phyloP scores from a whole-genome alignment of 1,140 invertebrate genomes.

The Oppia nitens region DNA sequence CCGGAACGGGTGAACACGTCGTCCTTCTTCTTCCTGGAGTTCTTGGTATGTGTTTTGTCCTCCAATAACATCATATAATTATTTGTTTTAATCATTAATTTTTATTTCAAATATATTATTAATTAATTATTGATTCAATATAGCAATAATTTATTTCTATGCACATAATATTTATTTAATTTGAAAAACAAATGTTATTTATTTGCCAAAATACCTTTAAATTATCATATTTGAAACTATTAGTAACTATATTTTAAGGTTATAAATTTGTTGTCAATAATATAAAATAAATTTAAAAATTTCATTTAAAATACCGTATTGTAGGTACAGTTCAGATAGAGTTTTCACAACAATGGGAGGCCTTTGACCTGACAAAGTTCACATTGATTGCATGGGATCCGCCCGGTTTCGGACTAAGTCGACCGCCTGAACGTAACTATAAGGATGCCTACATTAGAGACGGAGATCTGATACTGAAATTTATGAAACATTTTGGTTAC shows the following conservation, averaged over 20 bases:
- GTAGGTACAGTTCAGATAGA: slow-evolving; percentile 8
- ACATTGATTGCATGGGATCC: slow-evolving; percentile 12
- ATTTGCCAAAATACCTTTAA: too few relatives aligned
- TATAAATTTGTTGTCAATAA: too few relatives aligned
- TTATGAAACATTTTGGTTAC: slow-evolving; percentile 22
- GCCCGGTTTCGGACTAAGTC: slow-evolving; percentile 14
- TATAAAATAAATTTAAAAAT: too few relatives aligned
- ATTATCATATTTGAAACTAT: too few relatives aligned
- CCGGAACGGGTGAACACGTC: slow-evolving; percentile 21
- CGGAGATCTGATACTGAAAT: background rate
- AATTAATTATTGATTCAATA: too few relatives aligned
- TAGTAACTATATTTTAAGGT: too few relatives aligned
- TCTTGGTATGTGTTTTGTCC: slow-evolving; percentile 3
- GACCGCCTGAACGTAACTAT: slow-evolving; percentile 16
- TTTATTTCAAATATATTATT: too few relatives aligned
- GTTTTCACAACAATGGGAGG: slow-evolving; percentile 12
- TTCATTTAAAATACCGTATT: too few relatives aligned
- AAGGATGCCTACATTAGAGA: slow-evolving; percentile 10
- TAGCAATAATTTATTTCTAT: too few relatives aligned
- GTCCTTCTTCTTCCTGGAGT: slow-evolving; percentile 15
- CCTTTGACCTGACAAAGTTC: slow-evolving; percentile 13
- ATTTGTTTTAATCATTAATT: too few relatives aligned
- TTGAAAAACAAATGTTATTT: too few relatives aligned
- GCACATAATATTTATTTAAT: too few relatives aligned
- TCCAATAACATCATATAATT: background rate